These are phyloP conservation scores for Irena cyanogastra DNA, from an alignment of 2,113 vertebrate species.

Conservation along the genomic window DNA sequence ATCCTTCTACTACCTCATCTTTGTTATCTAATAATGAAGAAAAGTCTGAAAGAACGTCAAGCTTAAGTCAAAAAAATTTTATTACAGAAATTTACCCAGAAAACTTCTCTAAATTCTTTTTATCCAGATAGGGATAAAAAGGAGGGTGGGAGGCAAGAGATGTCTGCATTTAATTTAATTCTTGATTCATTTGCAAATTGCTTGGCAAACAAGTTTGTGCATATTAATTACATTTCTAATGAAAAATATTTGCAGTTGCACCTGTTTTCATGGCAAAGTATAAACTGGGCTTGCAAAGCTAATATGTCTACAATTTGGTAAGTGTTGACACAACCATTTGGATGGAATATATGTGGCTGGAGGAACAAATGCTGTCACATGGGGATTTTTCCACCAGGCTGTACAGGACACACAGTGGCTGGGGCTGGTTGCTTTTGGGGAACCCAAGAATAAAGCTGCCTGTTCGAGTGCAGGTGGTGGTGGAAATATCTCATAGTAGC, in stretches of 20 bases:
- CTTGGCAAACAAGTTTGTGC: constrained; percentile 42
- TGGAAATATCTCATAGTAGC: background rate
- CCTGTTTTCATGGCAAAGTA: constrained; percentile 12
- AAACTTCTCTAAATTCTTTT: background rate
- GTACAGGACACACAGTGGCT: background rate
- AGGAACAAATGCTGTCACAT: background rate
- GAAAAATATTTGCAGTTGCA: constrained; percentile 54
- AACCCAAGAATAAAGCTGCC: background rate
- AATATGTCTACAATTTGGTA: background rate
- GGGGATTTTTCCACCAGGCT: background rate
- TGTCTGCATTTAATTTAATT: constrained; percentile 25
- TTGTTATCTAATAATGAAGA: background rate
- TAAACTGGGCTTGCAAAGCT: background rate
- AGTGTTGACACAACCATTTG: background rate
- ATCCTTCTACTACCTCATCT: background rate
- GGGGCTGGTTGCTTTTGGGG: background rate
- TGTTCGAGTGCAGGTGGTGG: background rate
- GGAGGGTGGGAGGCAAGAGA: background rate
- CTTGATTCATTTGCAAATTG: constrained; percentile 39
- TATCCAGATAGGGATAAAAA: background rate
- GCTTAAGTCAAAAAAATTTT: background rate
- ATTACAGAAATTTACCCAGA: background rate
- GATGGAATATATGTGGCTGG: background rate
- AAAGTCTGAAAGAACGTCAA: background rate
- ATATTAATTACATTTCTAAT: constrained; percentile 58